Evolutionary conservation across 2,888 invertebrate species (phyloP).

Genomic region (Melanchra persicariae): DNA sequence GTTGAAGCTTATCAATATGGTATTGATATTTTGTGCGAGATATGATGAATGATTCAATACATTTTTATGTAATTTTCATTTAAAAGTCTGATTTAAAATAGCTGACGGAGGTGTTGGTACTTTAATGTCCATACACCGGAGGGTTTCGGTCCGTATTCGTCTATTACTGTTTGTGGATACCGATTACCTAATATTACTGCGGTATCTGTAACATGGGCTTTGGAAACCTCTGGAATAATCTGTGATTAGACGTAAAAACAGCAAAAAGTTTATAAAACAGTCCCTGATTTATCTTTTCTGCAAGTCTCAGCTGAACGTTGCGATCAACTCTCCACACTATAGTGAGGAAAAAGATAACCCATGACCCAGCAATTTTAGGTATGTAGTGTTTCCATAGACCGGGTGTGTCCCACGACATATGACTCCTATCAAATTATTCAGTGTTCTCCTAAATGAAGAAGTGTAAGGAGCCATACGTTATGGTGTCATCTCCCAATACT

Average conservation of each 20-base stretch:
- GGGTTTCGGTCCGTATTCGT: conserved; percentile 20
- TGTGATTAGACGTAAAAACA: neutral
- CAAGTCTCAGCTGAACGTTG: neutral
- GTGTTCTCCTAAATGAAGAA: conserved; percentile 36
- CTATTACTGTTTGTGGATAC: neutral
- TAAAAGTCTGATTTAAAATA: conserved; percentile 40
- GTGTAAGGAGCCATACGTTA: conserved; percentile 40
- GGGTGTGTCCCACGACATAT: conserved; percentile 46
- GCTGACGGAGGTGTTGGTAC: conserved; percentile 22
- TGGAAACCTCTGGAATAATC: neutral
- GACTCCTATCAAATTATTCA: conserved; percentile 42
- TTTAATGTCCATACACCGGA: conserved; percentile 23
- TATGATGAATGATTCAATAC: conserved; percentile 58
- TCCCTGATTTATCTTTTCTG: neutral
- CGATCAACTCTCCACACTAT: too few relatives aligned
- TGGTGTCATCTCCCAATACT: conserved; percentile 46
- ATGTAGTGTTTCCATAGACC: neutral
- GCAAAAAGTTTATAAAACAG: too few relatives aligned
- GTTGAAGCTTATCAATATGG: conserved; percentile 52
- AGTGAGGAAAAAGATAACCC: neutral
- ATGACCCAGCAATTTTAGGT: too few relatives aligned
- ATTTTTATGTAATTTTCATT: conserved; percentile 54
- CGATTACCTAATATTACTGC: conserved; percentile 6
- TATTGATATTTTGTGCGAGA: conserved; percentile 48
- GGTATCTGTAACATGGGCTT: neutral